These are phyloP conservation scores for Acromyrmex heyeri DNA, from an alignment of 1,140 invertebrate species.

Conservation along the genomic window DNA sequence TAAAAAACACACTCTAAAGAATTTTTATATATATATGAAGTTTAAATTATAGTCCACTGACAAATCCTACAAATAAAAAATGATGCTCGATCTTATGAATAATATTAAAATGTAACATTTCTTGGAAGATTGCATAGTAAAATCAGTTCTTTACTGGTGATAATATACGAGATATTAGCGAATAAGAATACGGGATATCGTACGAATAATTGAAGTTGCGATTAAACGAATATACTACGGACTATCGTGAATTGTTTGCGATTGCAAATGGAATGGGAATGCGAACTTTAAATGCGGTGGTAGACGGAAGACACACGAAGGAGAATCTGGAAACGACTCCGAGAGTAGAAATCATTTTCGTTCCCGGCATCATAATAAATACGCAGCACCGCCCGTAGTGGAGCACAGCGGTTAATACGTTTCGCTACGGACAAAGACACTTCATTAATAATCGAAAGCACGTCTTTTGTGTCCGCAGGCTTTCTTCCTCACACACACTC, in stretches of 20 bases:
- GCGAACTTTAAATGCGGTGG: constrained; percentile 37
- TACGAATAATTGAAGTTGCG: not conserved
- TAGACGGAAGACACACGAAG: not conserved
- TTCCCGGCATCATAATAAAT: constrained; percentile 75
- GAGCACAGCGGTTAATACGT: constrained; percentile 75
- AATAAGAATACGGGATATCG: constrained; percentile 11
- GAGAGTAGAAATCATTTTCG: constrained; percentile 64
- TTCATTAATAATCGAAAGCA: constrained; percentile 82
- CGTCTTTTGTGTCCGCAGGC: constrained; percentile 73
- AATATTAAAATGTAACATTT: not conserved
- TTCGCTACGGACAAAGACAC: constrained; percentile 80
- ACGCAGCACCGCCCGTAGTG: constrained; percentile 42
- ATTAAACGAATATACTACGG: constrained; percentile 2
- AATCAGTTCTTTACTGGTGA: not conserved
- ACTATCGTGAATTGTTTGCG: not conserved
- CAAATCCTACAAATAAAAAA: not conserved
- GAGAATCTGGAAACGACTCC: constrained; percentile 43
- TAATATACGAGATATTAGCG: not conserved
- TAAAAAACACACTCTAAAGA: too few species aligned
- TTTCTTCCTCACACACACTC: constrained; percentile 37
- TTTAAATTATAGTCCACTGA: not conserved
- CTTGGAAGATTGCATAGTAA: not conserved
- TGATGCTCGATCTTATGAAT: not conserved
- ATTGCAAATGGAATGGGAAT: not conserved
- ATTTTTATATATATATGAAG: not conserved